Evolutionary conservation across 2,888 invertebrate genomes (phyloP), one percentile per base, ranked within the genome.

Genomic region (Dolomedes plantarius): DNA sequence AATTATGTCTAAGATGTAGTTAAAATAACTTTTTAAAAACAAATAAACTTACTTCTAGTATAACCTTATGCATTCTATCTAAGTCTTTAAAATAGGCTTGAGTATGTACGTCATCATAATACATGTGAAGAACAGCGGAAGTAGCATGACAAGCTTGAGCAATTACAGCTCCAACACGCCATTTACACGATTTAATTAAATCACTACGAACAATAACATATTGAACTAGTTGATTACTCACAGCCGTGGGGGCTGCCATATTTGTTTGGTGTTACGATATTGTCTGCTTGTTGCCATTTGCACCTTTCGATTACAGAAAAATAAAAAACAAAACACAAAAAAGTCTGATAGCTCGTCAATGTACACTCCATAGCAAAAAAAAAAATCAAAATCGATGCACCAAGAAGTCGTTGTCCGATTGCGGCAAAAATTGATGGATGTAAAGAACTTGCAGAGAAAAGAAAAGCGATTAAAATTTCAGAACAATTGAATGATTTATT

Each of bases 151-250:
- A 97, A 27, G 96, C 96, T 86, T 92, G 92, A 2, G 92, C 97
- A 72, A 98, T 95, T 19, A 99, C 92, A 7, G 98, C 97, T 16
- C 98, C 99, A 41, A 96, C 92, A 0, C 98, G 96, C 99, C 99
- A 99, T 87, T 95, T 94, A 88, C 98, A 92, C 29, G 93, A 93
- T 90, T 94, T 95, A 16, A 95, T 91, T 88, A 99, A 93, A 93
- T 99, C 99, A 83, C 95, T 94, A 73, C 99, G 94, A 16, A 99
- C 94, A 71, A 99, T 93, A 87, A 99, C 94, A 92, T 99, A 99
- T 92, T 99, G 98, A 3, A 99, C 95, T 41, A 92, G 89, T 67
- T 32, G 32, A 27, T 64, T 64, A 1, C 16, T 16, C 2, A 23
- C 23, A 3, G 56, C 19, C 23, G 3, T 56, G 56, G 56, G 56